A percentile compares a stretch with the other conserved stretches of the same genome.
Evolutionary conservation across 1,140 invertebrate species (phyloP).

Genomic region (Drosophila suzukii): DNA sequence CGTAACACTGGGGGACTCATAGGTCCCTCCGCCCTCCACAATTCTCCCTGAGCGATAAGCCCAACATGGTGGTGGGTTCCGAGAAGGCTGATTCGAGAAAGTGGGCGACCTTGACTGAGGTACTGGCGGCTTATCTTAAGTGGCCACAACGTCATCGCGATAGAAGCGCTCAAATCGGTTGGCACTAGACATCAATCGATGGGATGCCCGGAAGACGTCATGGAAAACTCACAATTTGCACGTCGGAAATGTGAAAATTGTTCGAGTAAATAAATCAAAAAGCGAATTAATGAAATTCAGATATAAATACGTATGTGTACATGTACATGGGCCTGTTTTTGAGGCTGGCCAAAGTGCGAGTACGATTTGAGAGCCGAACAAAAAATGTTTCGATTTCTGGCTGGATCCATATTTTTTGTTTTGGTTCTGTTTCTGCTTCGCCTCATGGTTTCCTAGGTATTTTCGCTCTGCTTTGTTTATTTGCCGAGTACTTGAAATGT

Average conservation of each 20-base stretch:
- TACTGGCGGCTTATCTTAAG: slow-evolving; percentile 29
- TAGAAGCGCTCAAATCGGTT: slow-evolving; percentile 32
- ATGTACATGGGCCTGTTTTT: background rate
- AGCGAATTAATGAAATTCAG: slow-evolving; percentile 57
- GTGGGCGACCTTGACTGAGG: slow-evolving; percentile 32
- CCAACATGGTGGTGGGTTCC: background rate
- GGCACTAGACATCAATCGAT: slow-evolving; percentile 30
- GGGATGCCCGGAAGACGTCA: slow-evolving; percentile 54
- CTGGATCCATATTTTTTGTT: slow-evolving; percentile 44
- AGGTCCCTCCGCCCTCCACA: background rate
- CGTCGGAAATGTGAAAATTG: slow-evolving; percentile 64
- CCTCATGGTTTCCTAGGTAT: slow-evolving; percentile 27
- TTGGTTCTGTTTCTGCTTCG: slow-evolving; percentile 28
- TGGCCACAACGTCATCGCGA: slow-evolving; percentile 45
- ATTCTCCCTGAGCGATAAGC: slow-evolving; percentile 24
- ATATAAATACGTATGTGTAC: slow-evolving; percentile 28
- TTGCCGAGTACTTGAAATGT: slow-evolving; percentile 64
- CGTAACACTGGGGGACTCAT: slow-evolving; percentile 37
- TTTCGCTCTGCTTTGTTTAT: slow-evolving; percentile 56
- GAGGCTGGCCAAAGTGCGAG: slow-evolving; percentile 8
- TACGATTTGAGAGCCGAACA: slow-evolving; percentile 3
- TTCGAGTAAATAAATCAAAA: slow-evolving; percentile 71
- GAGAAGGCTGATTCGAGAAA: slow-evolving; percentile 15
- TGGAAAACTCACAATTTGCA: slow-evolving; percentile 54
- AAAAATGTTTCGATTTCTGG: slow-evolving; percentile 31